A percentile compares a stretch with the other conserved stretches of the same genome.
Evolutionary conservation across 2,797 vertebrate species (phyloP).

Genomic region (Notamacropus eugenii): DNA sequence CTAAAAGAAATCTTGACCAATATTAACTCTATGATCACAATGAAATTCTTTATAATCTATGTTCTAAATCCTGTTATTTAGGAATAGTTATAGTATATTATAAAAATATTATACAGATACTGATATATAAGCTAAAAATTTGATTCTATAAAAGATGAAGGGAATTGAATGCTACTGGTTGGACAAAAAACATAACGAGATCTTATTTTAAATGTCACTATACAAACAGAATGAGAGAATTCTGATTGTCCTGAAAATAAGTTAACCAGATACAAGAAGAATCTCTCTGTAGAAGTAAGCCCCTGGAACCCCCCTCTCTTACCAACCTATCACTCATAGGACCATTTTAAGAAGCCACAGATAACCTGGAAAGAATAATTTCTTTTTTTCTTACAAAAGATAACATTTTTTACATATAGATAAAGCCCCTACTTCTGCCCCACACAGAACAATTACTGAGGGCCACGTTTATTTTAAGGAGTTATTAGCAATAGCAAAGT

Average conservation of each 20-base stretch:
- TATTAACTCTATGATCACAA: neutral
- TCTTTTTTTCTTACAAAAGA: neutral
- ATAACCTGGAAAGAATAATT: neutral
- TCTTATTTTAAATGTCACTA: neutral
- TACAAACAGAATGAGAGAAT: neutral
- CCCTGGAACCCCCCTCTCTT: neutral
- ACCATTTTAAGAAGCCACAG: neutral
- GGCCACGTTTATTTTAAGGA: neutral
- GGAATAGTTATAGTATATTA: neutral
- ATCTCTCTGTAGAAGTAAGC: neutral
- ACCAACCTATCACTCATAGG: neutral
- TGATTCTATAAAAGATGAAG: neutral
- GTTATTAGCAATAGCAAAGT: neutral
- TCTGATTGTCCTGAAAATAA: neutral
- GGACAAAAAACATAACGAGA: neutral
- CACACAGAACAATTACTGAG: neutral
- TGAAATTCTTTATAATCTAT: neutral
- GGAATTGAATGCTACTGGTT: neutral
- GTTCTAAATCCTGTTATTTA: neutral
- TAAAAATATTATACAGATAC: too few species aligned
- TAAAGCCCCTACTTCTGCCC: neutral
- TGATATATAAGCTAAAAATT: neutral
- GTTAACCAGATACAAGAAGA: neutral
- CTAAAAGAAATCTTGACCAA: neutral
- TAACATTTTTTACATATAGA: neutral